Evolutionary conservation across 2,888 invertebrate species (phyloP), one percentile per base, ranked within the genome.

Genomic region (Mallateleia sp.): DNA sequence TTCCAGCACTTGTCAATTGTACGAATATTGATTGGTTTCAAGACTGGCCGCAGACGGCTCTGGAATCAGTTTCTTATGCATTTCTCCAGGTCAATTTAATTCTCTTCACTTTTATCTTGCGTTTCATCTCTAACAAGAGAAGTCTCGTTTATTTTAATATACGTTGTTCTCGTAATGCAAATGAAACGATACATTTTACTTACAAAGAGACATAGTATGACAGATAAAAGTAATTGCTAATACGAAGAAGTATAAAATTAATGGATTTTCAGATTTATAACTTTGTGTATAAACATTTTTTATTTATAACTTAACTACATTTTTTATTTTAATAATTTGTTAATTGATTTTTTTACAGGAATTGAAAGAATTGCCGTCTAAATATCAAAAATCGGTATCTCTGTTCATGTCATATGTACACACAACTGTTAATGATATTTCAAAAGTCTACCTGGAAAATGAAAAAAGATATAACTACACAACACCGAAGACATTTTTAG

Each of bases 1-100:
- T 99, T 95, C 99, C 99, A 0, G 98, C 99, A 0, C 95, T 99
- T 38, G 98, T 98, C 18, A 99, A 98, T 95, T 98, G 98, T 94
- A 98, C 99, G 0, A 97, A 98, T 18, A 99, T 99, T 89, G 97
- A 99, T 95, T 99, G 99, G 99, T 99, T 99, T 95, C 99, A 99
- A 94, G 98, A 99, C 93, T 99, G 99, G 99, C 99, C 99, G 0
- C 96, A 97, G 93, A 98, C 98, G 93, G 99, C 99, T 34, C 95
- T 99, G 91, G 96, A 97, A 88, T 98, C 98, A 42, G 99, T 99
- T 1, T 98, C 99, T 14, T 96, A 96, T 89, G 96, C 97, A 85
- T 99, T 99, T 95, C 96, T 99, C 75, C 97, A 97, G 90, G 97
- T 97, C 86, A 67, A 14, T 72, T 67, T 66, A 45, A 42, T 64